Percentiles rank a stretch among this genome's conserved stretches.
phyloP scores from a whole-genome alignment of 2,797 vertebrate species.

The Cyprinella venusta region DNA sequence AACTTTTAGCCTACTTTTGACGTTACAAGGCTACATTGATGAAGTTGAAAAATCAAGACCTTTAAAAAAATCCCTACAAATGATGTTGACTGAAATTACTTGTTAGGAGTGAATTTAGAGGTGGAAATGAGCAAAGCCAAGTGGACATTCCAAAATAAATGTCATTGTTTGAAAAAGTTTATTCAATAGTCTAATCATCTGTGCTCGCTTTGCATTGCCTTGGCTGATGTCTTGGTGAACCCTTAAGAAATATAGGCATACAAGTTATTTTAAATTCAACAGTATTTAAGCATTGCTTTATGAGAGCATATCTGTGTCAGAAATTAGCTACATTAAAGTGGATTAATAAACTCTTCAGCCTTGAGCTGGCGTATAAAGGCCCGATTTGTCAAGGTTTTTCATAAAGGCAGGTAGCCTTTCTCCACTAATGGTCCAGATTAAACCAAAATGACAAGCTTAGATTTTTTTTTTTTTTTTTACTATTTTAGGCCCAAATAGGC shows the following conservation, averaged over 20 bases:
- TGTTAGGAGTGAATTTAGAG: not conserved
- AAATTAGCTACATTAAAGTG: not conserved
- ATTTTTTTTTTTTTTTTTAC: not conserved
- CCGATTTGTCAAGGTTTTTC: not conserved
- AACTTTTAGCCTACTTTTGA: not conserved
- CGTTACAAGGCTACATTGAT: not conserved
- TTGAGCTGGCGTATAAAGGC: not conserved
- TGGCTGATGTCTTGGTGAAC: not conserved
- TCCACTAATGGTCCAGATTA: not conserved
- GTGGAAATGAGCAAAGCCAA: not conserved
- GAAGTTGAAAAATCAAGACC: not conserved
- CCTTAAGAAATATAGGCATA: not conserved
- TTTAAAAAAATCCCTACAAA: not conserved
- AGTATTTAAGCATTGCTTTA: not conserved
- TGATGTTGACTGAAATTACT: not conserved
- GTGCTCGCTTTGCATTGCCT: not conserved
- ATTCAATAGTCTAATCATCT: not conserved
- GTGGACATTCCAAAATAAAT: not conserved
- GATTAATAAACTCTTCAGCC: not conserved
- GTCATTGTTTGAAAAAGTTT: not conserved
- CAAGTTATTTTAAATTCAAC: not conserved
- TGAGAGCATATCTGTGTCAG: not conserved
- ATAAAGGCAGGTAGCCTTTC: not conserved
- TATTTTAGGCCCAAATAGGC: not conserved
- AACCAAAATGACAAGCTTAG: not conserved